Percentiles rank a stretch among this genome's conserved stretches.
phyloP scores from a whole-genome alignment of 2,888 invertebrate genomes.

The Magallana nippona region DNA sequence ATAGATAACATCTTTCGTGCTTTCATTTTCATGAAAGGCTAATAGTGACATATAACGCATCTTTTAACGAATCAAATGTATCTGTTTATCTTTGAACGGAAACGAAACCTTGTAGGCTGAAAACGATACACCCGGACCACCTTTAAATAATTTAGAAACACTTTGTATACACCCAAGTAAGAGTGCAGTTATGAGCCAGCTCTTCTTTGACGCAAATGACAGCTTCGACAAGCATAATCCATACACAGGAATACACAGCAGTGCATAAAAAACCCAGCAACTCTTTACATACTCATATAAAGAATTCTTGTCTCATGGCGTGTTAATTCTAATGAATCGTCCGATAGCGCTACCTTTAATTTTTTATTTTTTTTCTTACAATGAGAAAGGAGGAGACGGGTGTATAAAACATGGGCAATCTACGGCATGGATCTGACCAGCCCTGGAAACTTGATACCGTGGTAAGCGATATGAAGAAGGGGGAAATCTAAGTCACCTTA shows the following conservation, averaged over 20 bases:
- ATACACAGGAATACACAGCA: background rate
- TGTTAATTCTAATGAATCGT: slow-evolving; percentile 1
- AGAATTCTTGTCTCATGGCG: slow-evolving; percentile 18
- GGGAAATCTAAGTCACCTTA: background rate
- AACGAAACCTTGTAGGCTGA: slow-evolving; percentile 20
- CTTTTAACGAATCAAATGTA: background rate
- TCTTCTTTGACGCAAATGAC: background rate
- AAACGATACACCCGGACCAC: slow-evolving; percentile 18
- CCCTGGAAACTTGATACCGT: background rate
- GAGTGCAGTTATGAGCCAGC: background rate
- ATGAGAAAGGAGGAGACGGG: background rate
- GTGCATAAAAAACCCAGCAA: background rate
- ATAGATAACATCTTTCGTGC: too few relatives aligned
- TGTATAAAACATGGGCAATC: slow-evolving; percentile 10
- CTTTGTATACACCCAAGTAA: background rate
- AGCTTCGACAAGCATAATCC: background rate
- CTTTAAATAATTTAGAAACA: background rate
- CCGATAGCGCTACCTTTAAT: background rate
- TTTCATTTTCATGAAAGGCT: background rate
- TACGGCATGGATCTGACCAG: slow-evolving; percentile 10
- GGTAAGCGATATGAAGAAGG: background rate
- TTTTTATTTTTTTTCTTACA: background rate
- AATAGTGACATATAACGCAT: too few relatives aligned
- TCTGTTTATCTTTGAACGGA: background rate
- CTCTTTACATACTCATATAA: slow-evolving; percentile 14